Evolutionary conservation across 2,888 invertebrate genomes (phyloP), one percentile per base, ranked within the genome.

Genomic region (Xanthia icteritia): DNA sequence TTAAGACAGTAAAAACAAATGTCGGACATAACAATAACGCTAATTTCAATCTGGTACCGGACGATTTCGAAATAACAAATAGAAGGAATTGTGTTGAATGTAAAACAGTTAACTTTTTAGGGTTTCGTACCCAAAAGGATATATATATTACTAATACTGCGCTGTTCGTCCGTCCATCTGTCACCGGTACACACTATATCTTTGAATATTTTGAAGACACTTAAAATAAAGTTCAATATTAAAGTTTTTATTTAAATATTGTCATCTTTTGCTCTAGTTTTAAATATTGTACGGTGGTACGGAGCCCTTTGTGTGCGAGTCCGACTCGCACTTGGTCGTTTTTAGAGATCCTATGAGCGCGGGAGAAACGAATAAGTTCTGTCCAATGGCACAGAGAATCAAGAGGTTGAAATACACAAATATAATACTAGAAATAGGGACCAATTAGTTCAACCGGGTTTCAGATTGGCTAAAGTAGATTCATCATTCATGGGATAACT

Each of bases 1-100:
- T 31, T 61, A 63, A 71, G 13, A 65, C 64, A 36, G 23, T 85
- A 82, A 85, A 82, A 82, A 72, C 58, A 51, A 77, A 81, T 74
- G 73, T 42, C 15, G 60, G 9, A 42, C 15, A 61, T 85, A 66
- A 85, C 73, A 74, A 68, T 82, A 82, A 82, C 39, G 64, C 61
- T 71, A 71, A 82, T 77, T 70, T 85, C 75, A 81, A 54, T 48
- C 58, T 56, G 68, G 15, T 76, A 39, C 82, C 13, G 36, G 27
- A 56, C 17, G 39, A 36, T 27, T 56, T 56, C n/a, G 39, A 45
- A 78, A 36, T 27, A 42, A 54, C 9, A 65, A 75, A 74, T 51
- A 39, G 8, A 15, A n/a, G 23, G 9, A 17, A 81, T 1, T 11
- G 36, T 17, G 42, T 51, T 27, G 42, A 75, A 75, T 75, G 15